Conservation (phyloP, 1,140 invertebrate species). For the Zophobas atratus region DNA sequence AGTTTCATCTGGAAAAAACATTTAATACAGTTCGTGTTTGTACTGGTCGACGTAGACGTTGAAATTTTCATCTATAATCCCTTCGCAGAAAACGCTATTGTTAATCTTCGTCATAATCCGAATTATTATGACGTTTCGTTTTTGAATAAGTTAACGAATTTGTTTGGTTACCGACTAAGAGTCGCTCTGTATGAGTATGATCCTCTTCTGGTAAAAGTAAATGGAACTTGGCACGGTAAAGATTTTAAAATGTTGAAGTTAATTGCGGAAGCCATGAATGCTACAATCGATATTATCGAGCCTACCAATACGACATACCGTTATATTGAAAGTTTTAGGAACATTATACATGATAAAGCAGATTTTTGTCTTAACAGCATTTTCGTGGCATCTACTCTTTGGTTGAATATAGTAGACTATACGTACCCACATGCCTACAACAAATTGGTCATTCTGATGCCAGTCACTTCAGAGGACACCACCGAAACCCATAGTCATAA, state of each 20-base stretch:
- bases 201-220: not conserved
- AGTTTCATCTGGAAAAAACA: too few relatives aligned
- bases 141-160: conserved; percentile 11
- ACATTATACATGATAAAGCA: not conserved
- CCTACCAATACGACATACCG: not conserved
- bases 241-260: conserved; percentile 9
- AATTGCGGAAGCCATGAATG: conserved; percentile 4
- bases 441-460: conserved; percentile 10
- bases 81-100: not conserved
- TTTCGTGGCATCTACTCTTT: not conserved
- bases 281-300: conserved; percentile 9
- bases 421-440: conserved; percentile 17
- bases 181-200: not conserved
- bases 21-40: too few relatives aligned
- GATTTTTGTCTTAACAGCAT: conserved; percentile 42
- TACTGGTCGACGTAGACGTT: too few relatives aligned
- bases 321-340: not conserved
- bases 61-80: not conserved
- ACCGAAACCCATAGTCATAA: not conserved
- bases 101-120: not conserved
- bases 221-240: conserved; percentile 21
- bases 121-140: not conserved
- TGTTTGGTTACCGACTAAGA: conserved; percentile 25
- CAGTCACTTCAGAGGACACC: conserved; percentile 1
- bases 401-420: not conserved